Percentiles rank a stretch among this genome's conserved stretches.
phyloP scores from a whole-genome alignment of 2,113 vertebrate genomes.

The Atlantisia rogersi region DNA sequence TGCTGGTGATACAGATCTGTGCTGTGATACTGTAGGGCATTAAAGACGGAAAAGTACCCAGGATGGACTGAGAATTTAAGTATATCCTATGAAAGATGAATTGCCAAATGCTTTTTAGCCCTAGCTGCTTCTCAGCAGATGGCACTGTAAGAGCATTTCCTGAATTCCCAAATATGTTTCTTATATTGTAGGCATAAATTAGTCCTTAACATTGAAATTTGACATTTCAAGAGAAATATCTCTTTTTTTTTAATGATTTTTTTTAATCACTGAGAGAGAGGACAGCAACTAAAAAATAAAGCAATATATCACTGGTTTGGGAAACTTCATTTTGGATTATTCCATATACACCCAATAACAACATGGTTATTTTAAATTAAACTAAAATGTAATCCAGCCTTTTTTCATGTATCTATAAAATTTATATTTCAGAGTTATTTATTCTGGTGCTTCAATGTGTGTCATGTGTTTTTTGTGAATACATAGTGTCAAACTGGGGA shows the following conservation, averaged over 20 bases:
- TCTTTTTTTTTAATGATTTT: neutral
- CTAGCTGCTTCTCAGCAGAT: conserved; percentile 40
- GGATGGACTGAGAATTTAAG: neutral
- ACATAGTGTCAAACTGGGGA: neutral
- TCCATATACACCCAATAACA: neutral
- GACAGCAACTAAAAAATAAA: neutral
- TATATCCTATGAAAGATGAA: neutral
- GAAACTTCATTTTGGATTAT: neutral
- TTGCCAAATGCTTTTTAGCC: neutral
- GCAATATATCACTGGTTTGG: neutral
- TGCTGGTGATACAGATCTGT: neutral
- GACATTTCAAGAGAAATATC: neutral
- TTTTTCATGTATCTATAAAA: neutral
- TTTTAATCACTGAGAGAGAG: neutral
- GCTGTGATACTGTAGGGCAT: neutral
- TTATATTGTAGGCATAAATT: neutral
- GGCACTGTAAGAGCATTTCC: conserved; percentile 43
- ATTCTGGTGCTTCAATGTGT: neutral
- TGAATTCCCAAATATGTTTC: neutral
- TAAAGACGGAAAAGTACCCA: neutral
- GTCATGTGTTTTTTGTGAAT: neutral
- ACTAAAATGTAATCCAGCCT: neutral
- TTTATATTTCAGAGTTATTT: neutral
- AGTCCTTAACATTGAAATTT: neutral
- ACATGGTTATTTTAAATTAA: neutral